Conservation (phyloP, 2,888 invertebrate species). For the Pristionchus japonicus region DNA sequence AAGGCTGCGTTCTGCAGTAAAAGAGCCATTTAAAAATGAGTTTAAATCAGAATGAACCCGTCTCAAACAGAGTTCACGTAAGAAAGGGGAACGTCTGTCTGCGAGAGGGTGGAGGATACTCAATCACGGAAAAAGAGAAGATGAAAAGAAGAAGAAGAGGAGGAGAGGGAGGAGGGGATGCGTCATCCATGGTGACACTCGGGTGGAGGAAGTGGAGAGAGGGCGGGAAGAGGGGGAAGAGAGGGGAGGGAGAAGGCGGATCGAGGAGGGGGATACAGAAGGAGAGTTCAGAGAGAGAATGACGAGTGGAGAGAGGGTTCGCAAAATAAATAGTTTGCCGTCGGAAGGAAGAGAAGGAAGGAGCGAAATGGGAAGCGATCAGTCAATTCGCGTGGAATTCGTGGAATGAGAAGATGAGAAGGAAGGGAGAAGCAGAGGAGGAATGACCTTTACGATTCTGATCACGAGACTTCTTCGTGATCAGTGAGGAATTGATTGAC, state of each 20-base stretch:
- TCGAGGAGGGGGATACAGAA: background rate
- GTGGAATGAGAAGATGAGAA: background rate
- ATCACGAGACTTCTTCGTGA: background rate
- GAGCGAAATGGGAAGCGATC: slow-evolving; percentile 12
- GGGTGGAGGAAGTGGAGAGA: background rate
- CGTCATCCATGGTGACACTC: slow-evolving; percentile 40
- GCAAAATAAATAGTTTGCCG: slow-evolving; percentile 10
- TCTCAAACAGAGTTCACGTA: background rate
- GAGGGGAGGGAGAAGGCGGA: background rate
- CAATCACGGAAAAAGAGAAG: slow-evolving; percentile 12
- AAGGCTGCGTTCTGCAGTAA: no score
- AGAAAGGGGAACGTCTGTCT: background rate
- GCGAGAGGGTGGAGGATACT: background rate
- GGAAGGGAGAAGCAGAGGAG: background rate
- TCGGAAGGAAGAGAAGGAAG: background rate
- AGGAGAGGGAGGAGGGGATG: background rate
- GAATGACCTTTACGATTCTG: background rate
- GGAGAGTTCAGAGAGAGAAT: background rate
- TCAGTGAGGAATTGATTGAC: background rate
- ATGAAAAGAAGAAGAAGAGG: background rate
- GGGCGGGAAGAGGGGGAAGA: background rate
- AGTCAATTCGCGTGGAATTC: background rate
- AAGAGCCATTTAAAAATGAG: no score
- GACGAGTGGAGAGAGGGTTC: slow-evolving; percentile 3
- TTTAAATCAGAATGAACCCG: background rate